Base-by-base conservation (phyloP, 2,797 vertebrate species). In the Vipera latastei region DNA sequence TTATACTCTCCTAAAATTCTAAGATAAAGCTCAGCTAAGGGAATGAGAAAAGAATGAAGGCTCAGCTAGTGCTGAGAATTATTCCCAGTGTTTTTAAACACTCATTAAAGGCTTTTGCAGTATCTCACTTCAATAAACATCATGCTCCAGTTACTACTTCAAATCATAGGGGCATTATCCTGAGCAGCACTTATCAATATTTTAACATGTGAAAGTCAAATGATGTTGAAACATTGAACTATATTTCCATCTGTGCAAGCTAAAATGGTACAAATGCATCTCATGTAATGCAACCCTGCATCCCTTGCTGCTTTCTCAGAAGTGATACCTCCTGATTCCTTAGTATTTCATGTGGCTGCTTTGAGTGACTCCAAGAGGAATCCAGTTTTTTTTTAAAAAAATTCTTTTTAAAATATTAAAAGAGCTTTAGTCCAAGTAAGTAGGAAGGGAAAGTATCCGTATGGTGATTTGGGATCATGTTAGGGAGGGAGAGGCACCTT, bases 141-240 rank as follows among this genome's bases (percentile, higher is more conserved):
- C 96, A 98, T 97, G 98, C 98, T 98, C 97, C 95, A 98, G 96
- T 98, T 98, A 96, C 97, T 97, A 97, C 95, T 96, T 91, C 90
- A 96, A 97, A 97, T 97, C 95, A 96, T 95, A 96, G 96, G 97
- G 97, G 98, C 98, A 97, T 97, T 97, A 95, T 97, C 96, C 95
- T 95, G 97, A 96, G 97, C 97, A 98, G 97, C 97, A 95, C 95
- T 96, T 98, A 98, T 99, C 97, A 99, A 99, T 98, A 97, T 99
- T 99, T 98, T 95, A 99, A 98, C 97, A 97, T 92, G 94, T 98
- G 98, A 98, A 98, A 99, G 98, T 98, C 98, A 98, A 99, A 98
- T 98, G 98, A 98, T 98, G 98, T 99, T 98, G 98, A 98, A 98
- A 98, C 98, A 98, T 97, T 98, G 98, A 98, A 98, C 97, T 98